Conservation (phyloP, 1,140 invertebrate genomes). For the Batillaria attramentaria region DNA sequence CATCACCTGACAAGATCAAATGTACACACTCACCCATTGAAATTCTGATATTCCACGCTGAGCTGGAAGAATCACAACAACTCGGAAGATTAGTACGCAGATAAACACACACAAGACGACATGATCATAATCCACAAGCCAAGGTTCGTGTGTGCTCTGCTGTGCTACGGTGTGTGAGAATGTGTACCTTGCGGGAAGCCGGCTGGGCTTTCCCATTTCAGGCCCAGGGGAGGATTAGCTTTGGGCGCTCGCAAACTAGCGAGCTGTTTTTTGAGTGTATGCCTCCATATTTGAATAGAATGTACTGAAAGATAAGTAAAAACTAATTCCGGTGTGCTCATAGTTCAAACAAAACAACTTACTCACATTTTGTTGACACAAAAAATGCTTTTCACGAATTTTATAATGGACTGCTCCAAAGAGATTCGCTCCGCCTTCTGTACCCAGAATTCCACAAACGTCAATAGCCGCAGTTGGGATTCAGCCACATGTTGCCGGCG, state of each 20-base stretch:
- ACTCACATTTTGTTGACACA: no score
- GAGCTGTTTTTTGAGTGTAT: no score
- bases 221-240: no score
- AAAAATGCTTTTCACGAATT: not conserved
- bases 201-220: slow-evolving; percentile 15
- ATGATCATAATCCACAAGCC: slow-evolving; percentile 10
- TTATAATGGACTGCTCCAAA: not conserved
- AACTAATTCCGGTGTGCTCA: no score
- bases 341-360: no score
- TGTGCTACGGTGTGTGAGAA: not conserved
- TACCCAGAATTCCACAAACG: slow-evolving; percentile 10
- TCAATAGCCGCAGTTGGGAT: not conserved
- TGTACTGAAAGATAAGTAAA: no score
- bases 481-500: slow-evolving; percentile 3
- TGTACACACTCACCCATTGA: slow-evolving; percentile 16
- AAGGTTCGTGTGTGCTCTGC: slow-evolving; percentile 15
- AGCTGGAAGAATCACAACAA: no score
- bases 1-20: slow-evolving; percentile 14
- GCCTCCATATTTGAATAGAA: no score
- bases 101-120: not conserved
- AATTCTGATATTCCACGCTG: no score
- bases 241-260: no score
- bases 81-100: no score
- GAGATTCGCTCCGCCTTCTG: slow-evolving; percentile 8
- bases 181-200: slow-evolving; percentile 26